Percentiles rank a stretch among this genome's conserved stretches.
phyloP scores from a whole-genome alignment of 2,113 vertebrate species.

The Sporophila hypoxantha region DNA sequence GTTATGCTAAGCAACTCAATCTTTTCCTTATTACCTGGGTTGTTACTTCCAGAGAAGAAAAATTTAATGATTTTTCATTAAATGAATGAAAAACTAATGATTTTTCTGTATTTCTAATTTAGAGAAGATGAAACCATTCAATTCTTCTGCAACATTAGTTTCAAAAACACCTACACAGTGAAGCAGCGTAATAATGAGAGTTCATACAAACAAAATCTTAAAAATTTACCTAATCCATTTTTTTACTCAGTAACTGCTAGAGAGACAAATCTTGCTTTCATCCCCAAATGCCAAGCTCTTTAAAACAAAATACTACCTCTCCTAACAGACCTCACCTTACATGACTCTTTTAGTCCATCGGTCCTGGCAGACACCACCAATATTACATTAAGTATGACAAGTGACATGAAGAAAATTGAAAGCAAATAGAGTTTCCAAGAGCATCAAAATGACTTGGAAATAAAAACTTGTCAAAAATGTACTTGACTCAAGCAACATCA shows the following conservation, averaged over 20 bases:
- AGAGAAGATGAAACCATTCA: background rate
- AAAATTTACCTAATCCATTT: background rate
- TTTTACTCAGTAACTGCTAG: background rate
- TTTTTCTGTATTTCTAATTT: background rate
- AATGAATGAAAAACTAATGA: background rate
- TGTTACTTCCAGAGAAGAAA: background rate
- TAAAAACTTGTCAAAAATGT: slow-evolving; percentile 19
- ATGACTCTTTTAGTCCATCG: background rate
- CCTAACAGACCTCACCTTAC: background rate
- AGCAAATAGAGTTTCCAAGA: background rate
- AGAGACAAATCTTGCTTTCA: background rate
- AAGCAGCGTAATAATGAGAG: background rate
- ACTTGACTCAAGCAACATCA: background rate
- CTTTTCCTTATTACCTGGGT: background rate
- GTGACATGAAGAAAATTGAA: background rate
- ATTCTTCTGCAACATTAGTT: background rate
- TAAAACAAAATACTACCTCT: background rate
- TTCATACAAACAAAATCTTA: background rate
- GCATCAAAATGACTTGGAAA: background rate
- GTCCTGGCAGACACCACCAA: background rate
- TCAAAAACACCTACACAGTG: background rate
- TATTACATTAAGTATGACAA: background rate
- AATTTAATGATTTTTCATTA: background rate
- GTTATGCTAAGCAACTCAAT: background rate
- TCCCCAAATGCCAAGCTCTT: background rate